A percentile compares a stretch with the other conserved stretches of the same genome.
phyloP scores from a whole-genome alignment of 2,888 invertebrate genomes.

The Dasysyrphus albostriatus region DNA sequence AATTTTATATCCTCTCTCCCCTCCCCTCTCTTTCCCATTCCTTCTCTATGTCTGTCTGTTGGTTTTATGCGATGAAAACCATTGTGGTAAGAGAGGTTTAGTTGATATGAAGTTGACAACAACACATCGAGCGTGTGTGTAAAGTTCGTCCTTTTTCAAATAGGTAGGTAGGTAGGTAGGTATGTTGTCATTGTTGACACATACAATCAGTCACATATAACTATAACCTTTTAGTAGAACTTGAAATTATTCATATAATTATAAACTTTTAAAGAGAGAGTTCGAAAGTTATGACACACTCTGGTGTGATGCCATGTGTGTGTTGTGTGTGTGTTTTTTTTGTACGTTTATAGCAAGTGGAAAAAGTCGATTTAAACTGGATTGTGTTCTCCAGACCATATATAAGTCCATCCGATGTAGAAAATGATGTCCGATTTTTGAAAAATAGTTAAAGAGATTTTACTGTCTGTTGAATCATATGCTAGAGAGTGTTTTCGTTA shows the following conservation, averaged over 20 bases:
- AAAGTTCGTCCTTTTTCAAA: slow-evolving; percentile 48
- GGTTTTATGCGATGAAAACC: slow-evolving; percentile 20
- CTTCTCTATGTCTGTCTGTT: not conserved
- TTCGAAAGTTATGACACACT: slow-evolving; percentile 57
- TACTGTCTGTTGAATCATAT: not conserved
- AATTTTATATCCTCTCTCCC: not conserved
- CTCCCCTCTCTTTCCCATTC: not conserved
- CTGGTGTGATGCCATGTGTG: not conserved
- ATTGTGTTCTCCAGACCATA: slow-evolving; percentile 3
- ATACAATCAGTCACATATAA: slow-evolving; percentile 49
- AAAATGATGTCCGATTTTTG: slow-evolving; percentile 19
- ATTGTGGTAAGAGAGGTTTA: slow-evolving; percentile 27
- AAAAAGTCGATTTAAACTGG: not conserved
- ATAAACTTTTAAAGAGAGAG: slow-evolving; percentile 46
- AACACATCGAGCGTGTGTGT: slow-evolving; percentile 21
- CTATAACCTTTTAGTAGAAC: slow-evolving; percentile 35
- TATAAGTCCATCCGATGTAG: not conserved
- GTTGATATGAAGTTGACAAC: slow-evolving; percentile 34
- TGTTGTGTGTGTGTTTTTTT: not conserved
- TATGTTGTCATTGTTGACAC: slow-evolving; percentile 49
- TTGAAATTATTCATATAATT: slow-evolving; percentile 54
- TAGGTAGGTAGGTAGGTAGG: not conserved
- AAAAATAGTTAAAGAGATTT: slow-evolving; percentile 13
- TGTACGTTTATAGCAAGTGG: no score
- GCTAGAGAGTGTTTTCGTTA: not conserved